These are phyloP conservation scores for Hyles lineata DNA, from an alignment of 2,888 invertebrate species.

Conservation along the genomic window DNA sequence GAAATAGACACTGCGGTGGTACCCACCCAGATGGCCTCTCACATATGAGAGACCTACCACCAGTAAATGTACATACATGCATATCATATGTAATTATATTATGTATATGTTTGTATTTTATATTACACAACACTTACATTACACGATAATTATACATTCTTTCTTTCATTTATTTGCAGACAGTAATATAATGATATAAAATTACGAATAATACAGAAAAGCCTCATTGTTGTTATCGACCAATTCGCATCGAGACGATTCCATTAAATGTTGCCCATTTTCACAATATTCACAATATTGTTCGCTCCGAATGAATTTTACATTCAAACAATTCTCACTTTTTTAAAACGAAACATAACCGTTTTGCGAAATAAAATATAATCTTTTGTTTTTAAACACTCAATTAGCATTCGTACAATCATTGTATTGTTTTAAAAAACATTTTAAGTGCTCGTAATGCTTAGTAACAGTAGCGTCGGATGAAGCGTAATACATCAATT, in stretches of 20 bases:
- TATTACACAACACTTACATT: too few species aligned
- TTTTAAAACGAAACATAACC: conserved; percentile 11
- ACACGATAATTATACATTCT: too few species aligned
- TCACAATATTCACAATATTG: background rate
- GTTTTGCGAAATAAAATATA: background rate
- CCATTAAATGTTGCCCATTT: conserved; percentile 6
- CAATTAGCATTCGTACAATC: conserved; percentile 6
- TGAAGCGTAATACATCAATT: conserved; percentile 28
- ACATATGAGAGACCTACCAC: too few species aligned
- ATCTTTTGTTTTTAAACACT: background rate
- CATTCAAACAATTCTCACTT: background rate
- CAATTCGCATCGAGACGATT: conserved; percentile 7
- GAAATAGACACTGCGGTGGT: too few species aligned
- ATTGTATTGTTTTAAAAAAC: conserved; percentile 21
- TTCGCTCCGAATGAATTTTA: conserved; percentile 5
- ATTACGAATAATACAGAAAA: background rate
- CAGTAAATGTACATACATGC: too few species aligned
- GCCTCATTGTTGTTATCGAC: background rate
- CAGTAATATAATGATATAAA: too few species aligned
- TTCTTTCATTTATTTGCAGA: too few species aligned
- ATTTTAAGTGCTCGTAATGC: conserved; percentile 26
- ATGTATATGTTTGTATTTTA: too few species aligned
- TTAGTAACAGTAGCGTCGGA: conserved; percentile 25
- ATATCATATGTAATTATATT: too few species aligned
- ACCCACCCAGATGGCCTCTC: too few species aligned